Evolutionary conservation across 2,888 invertebrate species (phyloP).

Genomic region (Athrips mouffetella): DNA sequence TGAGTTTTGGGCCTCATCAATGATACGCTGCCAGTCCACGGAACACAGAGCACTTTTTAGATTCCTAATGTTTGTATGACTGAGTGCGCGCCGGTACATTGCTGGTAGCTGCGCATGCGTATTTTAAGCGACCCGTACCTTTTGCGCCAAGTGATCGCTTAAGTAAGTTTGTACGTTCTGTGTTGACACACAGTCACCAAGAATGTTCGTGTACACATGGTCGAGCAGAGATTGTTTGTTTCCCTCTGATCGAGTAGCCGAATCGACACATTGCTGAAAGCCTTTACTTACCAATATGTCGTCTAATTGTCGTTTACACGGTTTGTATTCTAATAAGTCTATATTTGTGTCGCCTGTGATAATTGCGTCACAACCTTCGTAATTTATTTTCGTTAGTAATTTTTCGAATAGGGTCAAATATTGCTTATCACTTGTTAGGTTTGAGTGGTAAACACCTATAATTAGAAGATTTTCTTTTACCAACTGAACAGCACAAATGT

Average conservation of each 20-base stretch:
- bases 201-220: slow-evolving; percentile 2
- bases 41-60: too few relatives aligned
- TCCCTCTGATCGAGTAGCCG: neutral
- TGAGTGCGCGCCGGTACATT: too few relatives aligned
- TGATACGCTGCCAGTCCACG: too few relatives aligned
- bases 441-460: neutral
- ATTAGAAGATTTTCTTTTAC: neutral
- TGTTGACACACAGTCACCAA: neutral
- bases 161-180: neutral
- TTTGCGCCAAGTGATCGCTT: slow-evolving; percentile 3
- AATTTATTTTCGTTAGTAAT: neutral
- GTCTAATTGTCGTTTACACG: neutral
- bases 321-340: neutral
- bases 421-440: neutral
- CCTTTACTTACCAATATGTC: neutral
- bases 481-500: neutral
- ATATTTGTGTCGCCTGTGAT: slow-evolving; percentile 7
- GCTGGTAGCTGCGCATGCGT: too few relatives aligned
- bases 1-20: too few relatives aligned
- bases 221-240: neutral
- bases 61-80: too few relatives aligned
- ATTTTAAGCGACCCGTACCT: too few relatives aligned
- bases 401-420: neutral
- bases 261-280: neutral
- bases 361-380: neutral